Evolutionary conservation across 2,888 invertebrate species (phyloP), one percentile per base, ranked within the genome.

Genomic region (Mylabris sibirica): DNA sequence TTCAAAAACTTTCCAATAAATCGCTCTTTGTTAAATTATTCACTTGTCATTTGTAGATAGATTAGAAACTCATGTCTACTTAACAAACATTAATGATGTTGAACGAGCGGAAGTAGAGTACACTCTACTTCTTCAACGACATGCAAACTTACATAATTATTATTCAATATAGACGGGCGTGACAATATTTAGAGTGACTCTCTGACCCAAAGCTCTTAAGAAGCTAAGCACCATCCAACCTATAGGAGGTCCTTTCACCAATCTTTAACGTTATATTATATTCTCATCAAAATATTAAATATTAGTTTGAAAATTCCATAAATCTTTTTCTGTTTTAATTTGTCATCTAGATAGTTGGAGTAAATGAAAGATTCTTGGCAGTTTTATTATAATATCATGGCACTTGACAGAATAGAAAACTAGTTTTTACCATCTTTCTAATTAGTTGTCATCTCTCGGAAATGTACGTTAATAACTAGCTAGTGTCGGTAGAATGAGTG

Each of bases 121-220:
- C 67, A 71, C 53, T 53, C 12, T 12, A 20, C 71, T 72, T 71
- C 74, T 75, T 69, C 64, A 65, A 67, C 63, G 72, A 53, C 53
- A 11, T 11, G 71, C 74, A 78, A 78, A 78, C 78, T 78, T 78
- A 75, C 75, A 72, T 78, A 78, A 78, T 78, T 76, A 77, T 78
- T 77, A 78, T 78, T 78, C 76, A 75, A 75, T 75, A 74, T 69
- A 72, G 73, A 69, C 67, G 70, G 70, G 71, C 68, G 67, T 71
- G 72, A 71, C 73, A 63, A 63, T 66, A 67, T 67, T 67, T 62
- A 63, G 67, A 24, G 34, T 41, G 64, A 65, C 67, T 53, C 67
- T 65, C 65, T 60, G 66, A 44, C 67, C 70, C 61, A 67, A 53
- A 22, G 22, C 22, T 24, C 53, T 22, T 24, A 53, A 24, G 12